phyloP scores from a whole-genome alignment of 2,113 vertebrate species.

The Saguinus midas region DNA sequence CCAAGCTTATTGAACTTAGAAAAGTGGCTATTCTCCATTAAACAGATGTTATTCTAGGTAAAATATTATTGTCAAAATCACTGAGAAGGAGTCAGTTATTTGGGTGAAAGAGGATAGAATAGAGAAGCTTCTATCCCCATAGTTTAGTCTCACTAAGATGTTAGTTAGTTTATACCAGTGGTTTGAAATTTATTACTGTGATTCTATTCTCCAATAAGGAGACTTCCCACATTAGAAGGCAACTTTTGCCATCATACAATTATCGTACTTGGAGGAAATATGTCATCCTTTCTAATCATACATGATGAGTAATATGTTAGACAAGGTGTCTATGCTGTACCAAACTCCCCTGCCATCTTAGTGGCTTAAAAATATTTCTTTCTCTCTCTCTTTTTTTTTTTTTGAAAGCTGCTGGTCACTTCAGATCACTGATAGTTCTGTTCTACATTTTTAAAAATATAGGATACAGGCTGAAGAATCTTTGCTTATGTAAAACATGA shows the following conservation, averaged over 20 bases:
- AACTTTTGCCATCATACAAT: neutral
- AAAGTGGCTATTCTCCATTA: neutral
- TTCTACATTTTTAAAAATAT: neutral
- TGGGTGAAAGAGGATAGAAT: neutral
- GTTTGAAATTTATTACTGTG: neutral
- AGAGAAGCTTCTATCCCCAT: neutral
- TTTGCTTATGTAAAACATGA: neutral
- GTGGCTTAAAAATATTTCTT: neutral
- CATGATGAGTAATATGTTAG: neutral
- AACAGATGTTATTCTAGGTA: neutral
- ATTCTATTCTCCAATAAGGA: neutral
- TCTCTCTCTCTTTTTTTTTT: too few relatives aligned
- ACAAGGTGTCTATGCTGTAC: neutral
- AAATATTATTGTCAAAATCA: slow-evolving; percentile 33
- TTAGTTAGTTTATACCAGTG: neutral
- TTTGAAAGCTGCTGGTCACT: neutral
- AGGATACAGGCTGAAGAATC: neutral
- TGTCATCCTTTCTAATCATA: neutral
- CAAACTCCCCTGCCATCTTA: neutral
- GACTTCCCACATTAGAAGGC: neutral
- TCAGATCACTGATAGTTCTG: neutral
- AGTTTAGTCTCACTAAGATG: neutral
- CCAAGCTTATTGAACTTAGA: neutral
- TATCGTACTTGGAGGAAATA: neutral
- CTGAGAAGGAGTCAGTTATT: neutral